Evolutionary conservation across 2,113 vertebrate genomes (phyloP).

Genomic region (Spheniscus mendiculus): DNA sequence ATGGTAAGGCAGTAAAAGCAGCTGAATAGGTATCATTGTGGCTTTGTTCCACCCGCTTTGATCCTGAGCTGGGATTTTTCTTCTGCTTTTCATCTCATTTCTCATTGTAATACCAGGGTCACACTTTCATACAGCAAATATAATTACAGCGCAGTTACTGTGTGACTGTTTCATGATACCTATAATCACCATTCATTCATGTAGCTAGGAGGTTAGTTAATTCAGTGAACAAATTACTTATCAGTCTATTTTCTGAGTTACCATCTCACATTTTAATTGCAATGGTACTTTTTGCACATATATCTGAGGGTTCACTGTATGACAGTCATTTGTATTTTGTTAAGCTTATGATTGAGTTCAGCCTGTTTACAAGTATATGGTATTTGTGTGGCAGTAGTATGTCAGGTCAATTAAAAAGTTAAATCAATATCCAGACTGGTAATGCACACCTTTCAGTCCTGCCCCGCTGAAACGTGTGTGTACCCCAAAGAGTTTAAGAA

Average conservation of each 20-base stretch:
- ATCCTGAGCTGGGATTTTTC: conserved; percentile 11
- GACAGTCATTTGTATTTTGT: neutral
- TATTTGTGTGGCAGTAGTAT: neutral
- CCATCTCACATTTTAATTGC: neutral
- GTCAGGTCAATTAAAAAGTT: neutral
- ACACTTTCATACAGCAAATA: conserved; percentile 1
- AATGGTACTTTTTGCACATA: neutral
- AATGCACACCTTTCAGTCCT: neutral
- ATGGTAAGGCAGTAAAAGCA: neutral
- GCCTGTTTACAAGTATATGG: neutral
- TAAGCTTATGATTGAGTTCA: neutral
- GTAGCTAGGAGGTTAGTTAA: conserved; percentile 7
- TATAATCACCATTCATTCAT: conserved; percentile 29
- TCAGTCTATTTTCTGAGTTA: neutral
- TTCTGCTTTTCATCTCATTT: conserved; percentile 14
- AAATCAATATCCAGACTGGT: neutral
- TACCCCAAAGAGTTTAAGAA: neutral
- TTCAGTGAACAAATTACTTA: neutral
- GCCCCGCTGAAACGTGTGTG: neutral
- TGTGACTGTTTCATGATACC: conserved; percentile 13
- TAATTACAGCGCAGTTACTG: conserved; percentile 29
- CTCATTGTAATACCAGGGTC: neutral
- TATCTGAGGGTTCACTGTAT: neutral
- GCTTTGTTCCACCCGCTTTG: neutral
- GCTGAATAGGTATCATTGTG: neutral